Evolutionary conservation across 2,797 vertebrate genomes (phyloP).

Genomic region (Poeciliopsis turneri): DNA sequence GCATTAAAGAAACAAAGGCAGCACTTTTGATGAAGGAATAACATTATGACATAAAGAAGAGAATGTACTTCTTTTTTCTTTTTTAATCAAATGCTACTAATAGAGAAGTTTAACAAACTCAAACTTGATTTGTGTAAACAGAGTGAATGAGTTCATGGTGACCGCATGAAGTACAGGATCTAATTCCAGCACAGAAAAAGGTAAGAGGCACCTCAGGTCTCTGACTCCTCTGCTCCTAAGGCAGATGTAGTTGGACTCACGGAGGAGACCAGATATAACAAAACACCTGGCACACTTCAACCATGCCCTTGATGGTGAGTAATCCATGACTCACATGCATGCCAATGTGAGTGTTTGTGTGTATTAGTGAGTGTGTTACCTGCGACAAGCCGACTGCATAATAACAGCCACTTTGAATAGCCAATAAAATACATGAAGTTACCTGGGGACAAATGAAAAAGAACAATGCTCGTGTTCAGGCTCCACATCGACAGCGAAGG

Average conservation of each 20-base stretch:
- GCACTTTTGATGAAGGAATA: no score
- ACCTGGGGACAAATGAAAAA: slow-evolving; percentile 65
- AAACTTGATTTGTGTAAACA: neutral
- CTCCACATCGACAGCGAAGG: neutral
- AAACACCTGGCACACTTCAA: neutral
- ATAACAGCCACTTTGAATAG: slow-evolving; percentile 86
- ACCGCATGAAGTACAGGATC: neutral
- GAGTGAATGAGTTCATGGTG: neutral
- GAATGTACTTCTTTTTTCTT: neutral
- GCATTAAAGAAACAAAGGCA: no score
- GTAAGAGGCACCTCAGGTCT: neutral
- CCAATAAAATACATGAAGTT: slow-evolving; percentile 90
- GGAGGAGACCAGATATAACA: neutral
- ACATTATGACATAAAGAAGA: no score
- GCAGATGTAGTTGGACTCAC: neutral
- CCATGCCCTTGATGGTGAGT: neutral
- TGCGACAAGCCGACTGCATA: slow-evolving; percentile 86
- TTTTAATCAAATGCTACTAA: neutral
- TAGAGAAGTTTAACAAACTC: neutral
- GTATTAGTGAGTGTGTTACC: slow-evolving; percentile 65
- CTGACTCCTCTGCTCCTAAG: neutral
- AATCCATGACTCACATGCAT: neutral
- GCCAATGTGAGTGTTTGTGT: slow-evolving; percentile 5
- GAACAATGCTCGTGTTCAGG: slow-evolving; percentile 1
- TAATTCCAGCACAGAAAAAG: neutral